These are phyloP conservation scores for Drosophila infuscata DNA, from an alignment of 2,888 invertebrate genomes.

Conservation along the genomic window DNA sequence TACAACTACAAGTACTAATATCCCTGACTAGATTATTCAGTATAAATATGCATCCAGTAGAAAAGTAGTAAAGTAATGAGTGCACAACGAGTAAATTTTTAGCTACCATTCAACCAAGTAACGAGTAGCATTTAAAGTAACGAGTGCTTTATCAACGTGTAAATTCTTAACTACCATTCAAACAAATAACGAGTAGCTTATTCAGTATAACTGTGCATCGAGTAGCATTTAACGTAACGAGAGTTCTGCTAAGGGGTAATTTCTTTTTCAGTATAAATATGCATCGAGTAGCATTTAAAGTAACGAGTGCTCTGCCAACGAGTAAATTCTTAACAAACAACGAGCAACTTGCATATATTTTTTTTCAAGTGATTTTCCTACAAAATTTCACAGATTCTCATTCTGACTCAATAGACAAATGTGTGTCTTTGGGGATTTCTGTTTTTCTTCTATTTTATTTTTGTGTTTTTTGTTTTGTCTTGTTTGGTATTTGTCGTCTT, in stretches of 20 bases:
- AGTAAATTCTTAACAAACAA: not conserved
- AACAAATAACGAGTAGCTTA: not conserved
- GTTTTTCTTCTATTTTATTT: not conserved
- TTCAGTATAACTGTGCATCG: not conserved
- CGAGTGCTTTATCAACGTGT: not conserved
- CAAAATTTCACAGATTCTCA: not conserved
- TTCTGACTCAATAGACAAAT: conserved; percentile 5
- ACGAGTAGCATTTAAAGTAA: not conserved
- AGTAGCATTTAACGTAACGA: not conserved
- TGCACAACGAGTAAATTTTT: not conserved
- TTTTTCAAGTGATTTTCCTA: not conserved
- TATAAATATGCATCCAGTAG: not conserved
- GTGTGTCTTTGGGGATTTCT: not conserved
- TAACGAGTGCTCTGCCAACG: not conserved
- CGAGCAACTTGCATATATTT: not conserved
- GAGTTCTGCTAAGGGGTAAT: not conserved
- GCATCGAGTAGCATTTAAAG: not conserved
- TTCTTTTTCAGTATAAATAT: not conserved
- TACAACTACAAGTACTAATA: not conserved
- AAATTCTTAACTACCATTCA: not conserved
- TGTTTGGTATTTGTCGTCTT: not conserved
- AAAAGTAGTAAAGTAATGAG: not conserved
- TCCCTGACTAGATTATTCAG: not conserved
- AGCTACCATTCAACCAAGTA: too few species aligned
- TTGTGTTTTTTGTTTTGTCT: not conserved